phyloP scores from a whole-genome alignment of 2,797 vertebrate species.

The Scleropages formosus region DNA sequence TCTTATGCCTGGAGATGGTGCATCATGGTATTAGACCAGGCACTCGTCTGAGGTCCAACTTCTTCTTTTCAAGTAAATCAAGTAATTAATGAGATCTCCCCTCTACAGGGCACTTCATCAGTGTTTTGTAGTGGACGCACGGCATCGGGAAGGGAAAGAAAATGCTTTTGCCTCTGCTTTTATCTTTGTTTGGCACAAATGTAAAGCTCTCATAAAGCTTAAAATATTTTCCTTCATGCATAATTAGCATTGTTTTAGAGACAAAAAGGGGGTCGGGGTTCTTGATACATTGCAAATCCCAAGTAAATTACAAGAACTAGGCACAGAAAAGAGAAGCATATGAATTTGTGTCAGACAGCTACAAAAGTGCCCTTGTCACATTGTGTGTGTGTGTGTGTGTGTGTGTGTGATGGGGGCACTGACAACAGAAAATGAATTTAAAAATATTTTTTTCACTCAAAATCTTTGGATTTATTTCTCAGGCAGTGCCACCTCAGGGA shows the following conservation, averaged over 20 bases:
- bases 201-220: constrained; percentile 59
- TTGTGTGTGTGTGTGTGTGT: no score
- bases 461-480: no score
- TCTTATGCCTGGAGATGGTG: constrained; percentile 97
- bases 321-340: constrained; percentile 19
- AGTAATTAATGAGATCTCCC: constrained; percentile 84
- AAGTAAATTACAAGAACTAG: constrained; percentile 18
- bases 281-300: neutral
- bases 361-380: neutral
- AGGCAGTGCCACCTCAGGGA: neutral
- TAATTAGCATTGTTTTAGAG: constrained; percentile 45
- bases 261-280: constrained; percentile 28
- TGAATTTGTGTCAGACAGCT: constrained; percentile 1
- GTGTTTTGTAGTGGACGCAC: constrained; percentile 62
- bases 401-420: no score
- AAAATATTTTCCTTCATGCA: constrained; percentile 67
- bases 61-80: constrained; percentile 73
- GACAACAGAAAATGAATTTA: neutral
- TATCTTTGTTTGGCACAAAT: constrained; percentile 58
- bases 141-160: constrained; percentile 46
- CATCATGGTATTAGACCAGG: constrained; percentile 85
- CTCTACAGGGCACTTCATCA: constrained; percentile 71
- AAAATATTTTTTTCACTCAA: no score
- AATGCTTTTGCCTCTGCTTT: constrained; percentile 61
- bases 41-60: constrained; percentile 69